Conservation (phyloP, 2,797 vertebrate species). For the Sciurus carolinensis region DNA sequence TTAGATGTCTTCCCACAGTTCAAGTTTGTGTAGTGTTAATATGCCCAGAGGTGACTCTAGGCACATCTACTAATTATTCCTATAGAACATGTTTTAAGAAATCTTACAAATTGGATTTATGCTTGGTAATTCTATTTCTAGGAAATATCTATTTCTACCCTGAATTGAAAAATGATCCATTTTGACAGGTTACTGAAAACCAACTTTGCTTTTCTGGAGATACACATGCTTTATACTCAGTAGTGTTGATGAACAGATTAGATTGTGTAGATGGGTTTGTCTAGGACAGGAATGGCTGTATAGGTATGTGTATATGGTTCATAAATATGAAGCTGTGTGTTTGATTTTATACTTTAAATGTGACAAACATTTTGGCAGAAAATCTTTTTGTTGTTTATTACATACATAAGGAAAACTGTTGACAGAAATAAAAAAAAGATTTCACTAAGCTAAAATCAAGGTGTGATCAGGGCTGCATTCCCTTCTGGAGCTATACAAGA, state of each 20-base stretch:
- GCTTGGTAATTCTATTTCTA: neutral
- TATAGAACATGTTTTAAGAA: conserved; percentile 11
- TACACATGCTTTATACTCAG: neutral
- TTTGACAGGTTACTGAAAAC: conserved; percentile 47
- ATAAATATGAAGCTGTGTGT: neutral
- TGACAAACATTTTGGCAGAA: conserved; percentile 76
- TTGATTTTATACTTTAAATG: conserved; percentile 76
- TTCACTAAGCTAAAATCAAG: no score
- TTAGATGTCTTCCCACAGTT: neutral
- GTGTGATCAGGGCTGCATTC: no score
- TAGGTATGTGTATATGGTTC: neutral
- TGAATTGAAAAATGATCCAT: conserved; percentile 18
- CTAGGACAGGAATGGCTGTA: neutral
- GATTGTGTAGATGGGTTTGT: conserved; percentile 18
- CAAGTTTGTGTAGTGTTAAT: neutral
- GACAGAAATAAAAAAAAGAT: no score
- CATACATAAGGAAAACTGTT: neutral
- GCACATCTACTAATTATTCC: neutral
- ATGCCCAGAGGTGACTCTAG: neutral
- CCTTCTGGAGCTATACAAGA: no score
- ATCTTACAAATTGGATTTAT: neutral
- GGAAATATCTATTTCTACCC: neutral
- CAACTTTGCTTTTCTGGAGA: neutral
- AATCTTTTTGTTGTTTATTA: conserved; percentile 29
- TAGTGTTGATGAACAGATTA: neutral